Evolutionary conservation across 1,140 invertebrate genomes (phyloP).

Genomic region (Temnothorax longispinosus): DNA sequence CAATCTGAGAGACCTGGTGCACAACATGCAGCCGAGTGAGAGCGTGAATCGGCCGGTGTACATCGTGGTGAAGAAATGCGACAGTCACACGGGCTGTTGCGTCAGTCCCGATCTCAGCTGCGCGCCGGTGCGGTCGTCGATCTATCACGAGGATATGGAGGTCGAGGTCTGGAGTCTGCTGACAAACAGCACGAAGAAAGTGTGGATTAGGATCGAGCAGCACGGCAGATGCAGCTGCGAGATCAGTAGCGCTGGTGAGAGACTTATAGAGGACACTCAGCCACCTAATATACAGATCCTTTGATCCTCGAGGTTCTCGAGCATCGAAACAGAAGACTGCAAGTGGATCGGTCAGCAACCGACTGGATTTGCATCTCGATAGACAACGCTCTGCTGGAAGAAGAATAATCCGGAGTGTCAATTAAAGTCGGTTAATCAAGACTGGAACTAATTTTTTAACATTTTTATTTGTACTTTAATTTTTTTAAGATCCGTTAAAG

Average conservation of each 20-base stretch:
- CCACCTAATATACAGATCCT: slow-evolving; percentile 35
- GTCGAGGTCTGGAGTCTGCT: slow-evolving; percentile 65
- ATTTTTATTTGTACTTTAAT: neutral
- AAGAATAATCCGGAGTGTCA: neutral
- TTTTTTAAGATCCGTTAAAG: neutral
- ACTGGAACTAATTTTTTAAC: neutral
- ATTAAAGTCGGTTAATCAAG: neutral
- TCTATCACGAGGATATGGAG: slow-evolving; percentile 74
- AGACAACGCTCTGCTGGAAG: neutral
- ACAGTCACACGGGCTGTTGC: slow-evolving; percentile 77
- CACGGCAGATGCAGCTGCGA: slow-evolving; percentile 73
- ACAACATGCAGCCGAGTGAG: slow-evolving; percentile 58
- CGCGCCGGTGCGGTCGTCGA: slow-evolving; percentile 48
- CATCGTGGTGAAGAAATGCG: slow-evolving; percentile 75
- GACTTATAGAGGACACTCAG: neutral
- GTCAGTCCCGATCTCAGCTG: slow-evolving; percentile 63
- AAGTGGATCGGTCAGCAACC: neutral
- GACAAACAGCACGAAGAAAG: slow-evolving; percentile 55
- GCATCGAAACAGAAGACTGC: neutral
- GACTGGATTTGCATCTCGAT: neutral
- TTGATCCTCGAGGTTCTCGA: neutral
- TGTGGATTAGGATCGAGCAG: slow-evolving; percentile 75
- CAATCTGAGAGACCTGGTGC: slow-evolving; percentile 72
- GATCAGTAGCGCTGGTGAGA: slow-evolving; percentile 42
- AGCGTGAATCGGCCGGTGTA: slow-evolving; percentile 70